A percentile compares a stretch with the other conserved stretches of the same genome.
These are phyloP conservation scores for Eupsittula cactorum DNA, from an alignment of 2,113 vertebrate species.

Conservation along the genomic window DNA sequence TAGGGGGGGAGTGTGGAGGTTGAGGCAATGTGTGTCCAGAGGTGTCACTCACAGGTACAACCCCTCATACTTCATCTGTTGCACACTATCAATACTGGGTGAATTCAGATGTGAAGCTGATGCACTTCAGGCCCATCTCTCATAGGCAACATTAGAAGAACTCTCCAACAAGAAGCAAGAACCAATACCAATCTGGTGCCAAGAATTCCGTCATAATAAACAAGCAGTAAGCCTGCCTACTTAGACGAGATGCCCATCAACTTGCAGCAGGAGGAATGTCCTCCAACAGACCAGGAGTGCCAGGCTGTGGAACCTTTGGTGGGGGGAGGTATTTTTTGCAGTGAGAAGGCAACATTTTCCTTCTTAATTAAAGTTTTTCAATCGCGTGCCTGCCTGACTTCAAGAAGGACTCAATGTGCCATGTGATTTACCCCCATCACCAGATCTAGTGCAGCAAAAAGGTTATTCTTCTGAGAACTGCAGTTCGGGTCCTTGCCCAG, in stretches of 20 bases:
- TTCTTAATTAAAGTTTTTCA: background rate
- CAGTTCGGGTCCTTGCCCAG: background rate
- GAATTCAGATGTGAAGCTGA: background rate
- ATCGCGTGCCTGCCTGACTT: background rate
- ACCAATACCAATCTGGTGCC: background rate
- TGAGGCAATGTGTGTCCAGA: background rate
- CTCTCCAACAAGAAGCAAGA: background rate
- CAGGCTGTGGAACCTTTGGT: background rate
- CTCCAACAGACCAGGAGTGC: background rate
- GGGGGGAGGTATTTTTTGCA: background rate
- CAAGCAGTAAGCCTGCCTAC: background rate
- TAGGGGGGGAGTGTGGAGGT: background rate
- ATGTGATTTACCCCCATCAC: background rate
- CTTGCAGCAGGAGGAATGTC: background rate
- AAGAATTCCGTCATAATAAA: background rate
- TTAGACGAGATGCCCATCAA: background rate
- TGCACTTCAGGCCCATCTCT: background rate
- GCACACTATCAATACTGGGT: fast-evolving
- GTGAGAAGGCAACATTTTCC: background rate
- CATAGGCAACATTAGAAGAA: background rate
- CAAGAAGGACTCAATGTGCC: too few species aligned
- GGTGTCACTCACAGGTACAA: background rate
- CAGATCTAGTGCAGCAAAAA: background rate
- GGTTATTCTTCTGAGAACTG: background rate
- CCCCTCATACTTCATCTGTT: background rate